These are phyloP conservation scores for Lates calcarifer DNA, from an alignment of 2,113 vertebrate species.

Conservation along the genomic window DNA sequence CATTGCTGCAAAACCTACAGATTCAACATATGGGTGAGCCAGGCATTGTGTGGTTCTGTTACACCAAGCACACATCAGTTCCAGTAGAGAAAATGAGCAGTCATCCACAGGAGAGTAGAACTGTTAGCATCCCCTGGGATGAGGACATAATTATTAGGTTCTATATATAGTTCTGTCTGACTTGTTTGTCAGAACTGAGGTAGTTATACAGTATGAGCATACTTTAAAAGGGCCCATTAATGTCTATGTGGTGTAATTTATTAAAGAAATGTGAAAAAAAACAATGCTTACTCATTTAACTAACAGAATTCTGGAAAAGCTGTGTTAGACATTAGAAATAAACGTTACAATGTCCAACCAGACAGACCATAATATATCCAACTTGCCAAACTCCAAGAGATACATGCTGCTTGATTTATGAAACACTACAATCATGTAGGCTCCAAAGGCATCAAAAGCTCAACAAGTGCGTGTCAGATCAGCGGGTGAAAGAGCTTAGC, in stretches of 20 bases:
- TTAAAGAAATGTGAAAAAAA: background rate
- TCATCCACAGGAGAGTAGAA: background rate
- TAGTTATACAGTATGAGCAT: background rate
- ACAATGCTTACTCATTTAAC: background rate
- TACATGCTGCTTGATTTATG: constrained; percentile 5
- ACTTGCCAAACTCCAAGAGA: background rate
- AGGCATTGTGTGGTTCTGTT: constrained; percentile 6
- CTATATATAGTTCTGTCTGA: constrained; percentile 14
- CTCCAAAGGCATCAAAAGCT: constrained; percentile 9
- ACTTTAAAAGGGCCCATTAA: background rate
- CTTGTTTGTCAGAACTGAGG: background rate
- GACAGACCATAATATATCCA: background rate
- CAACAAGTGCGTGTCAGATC: constrained; percentile 33
- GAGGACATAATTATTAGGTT: constrained; percentile 2
- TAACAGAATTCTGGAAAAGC: background rate
- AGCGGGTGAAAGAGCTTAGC: constrained; percentile 54
- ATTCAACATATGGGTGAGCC: constrained; percentile 34
- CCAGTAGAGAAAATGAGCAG: constrained; percentile 18
- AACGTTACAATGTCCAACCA: background rate
- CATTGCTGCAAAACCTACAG: constrained; percentile 9
- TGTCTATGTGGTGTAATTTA: background rate
- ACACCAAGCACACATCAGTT: background rate
- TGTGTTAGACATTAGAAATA: background rate
- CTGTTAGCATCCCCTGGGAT: background rate
- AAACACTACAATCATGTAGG: background rate